Evolutionary conservation across 1,140 invertebrate species (phyloP), one percentile per base, ranked within the genome.

Genomic region (Pseudobourletiella spinata): DNA sequence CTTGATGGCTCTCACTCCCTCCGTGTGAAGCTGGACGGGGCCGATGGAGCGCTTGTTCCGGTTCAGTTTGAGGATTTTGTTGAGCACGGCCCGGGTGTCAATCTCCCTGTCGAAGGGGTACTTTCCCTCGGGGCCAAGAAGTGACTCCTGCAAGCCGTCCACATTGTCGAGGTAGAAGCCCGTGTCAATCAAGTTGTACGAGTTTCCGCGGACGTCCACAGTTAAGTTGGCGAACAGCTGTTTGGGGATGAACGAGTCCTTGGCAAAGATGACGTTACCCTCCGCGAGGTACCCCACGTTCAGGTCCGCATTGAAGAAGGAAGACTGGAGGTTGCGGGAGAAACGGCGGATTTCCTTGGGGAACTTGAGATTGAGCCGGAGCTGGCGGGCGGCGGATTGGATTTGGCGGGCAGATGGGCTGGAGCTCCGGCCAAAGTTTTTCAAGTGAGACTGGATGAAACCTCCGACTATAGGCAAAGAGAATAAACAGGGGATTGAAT

Each of bases 161-260:
- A 26, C 26, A 26, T 54, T 54, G 4, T 26, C 25, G 11, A 26
- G 20, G 25, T 54, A 54, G 11, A 26, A 3, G 6, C 25, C 25
- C 3, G 77, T 71, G 74, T 96, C 89, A 29, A 96, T 76, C 22
- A 94, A 78, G 73, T 96, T 95, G 66, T 91, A 81, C 22, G 81
- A 84, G 43, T 86, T 84, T 24, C 92, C 92, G 72, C 95, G 95
- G 1, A 95, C 56, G 72, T 94, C 86, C 1, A 86, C 78, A 0
- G 89, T 93, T 0, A 95, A 71, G 75, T 96, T 96, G 2, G 93
- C 68, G 67, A 76, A 84, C 1, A 79, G 79, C 0, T 88, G 88
- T 57, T 91, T 77, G 0, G 92, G 93, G 1, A 95, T 70, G 73
- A 85, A 95, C 2, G 88, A 91, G 68, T 91, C 83, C 71, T 90